Evolutionary conservation across 2,888 invertebrate genomes (phyloP), one percentile per base, ranked within the genome.

Genomic region (Drosophila neotestacea): DNA sequence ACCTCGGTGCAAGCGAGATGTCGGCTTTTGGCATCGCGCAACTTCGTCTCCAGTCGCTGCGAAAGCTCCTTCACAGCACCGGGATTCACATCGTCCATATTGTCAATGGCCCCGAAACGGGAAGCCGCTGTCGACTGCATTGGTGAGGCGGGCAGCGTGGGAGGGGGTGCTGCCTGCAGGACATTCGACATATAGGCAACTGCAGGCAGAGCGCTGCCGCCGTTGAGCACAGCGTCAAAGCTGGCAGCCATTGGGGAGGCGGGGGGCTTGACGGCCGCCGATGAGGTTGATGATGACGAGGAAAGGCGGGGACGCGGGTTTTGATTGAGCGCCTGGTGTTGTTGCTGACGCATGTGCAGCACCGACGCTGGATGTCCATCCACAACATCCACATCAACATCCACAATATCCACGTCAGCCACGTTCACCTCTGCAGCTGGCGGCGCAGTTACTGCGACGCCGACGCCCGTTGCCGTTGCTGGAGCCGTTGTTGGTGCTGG

Each of bases 1-100:
- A 97, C 97, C 93, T 97, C 97, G 27, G 96, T 97, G 90, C 96
- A 95, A 65, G 96, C 95, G 81, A 97, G 93, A 92, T 96, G 96
- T 85, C 94, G 94, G 85, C 95, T 96, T 92, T 97, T 97, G 46
- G 97, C 97, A 77, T 95, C 95, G 70, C 96, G 94, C 76, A 98
- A 93, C 92, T 96, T 96, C 67, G 95, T 93, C 93, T 97, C 97
- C 81, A 97, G 94, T 86, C 96, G 94, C 90, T 94, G 94, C 56
- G 96, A 95, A 91, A 97, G 93, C 85, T 95, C 95, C 91, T 90
- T 88, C 68, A 92, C 89, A 30, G 92, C 90, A 61, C 85, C 89
- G 67, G 92, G 90, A 70, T 91, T 91, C 38, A 90, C 85, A 81
- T 90, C 85, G 76, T 79, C 85, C 76, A 88, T 62, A 50, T 85